phyloP scores from a whole-genome alignment of 2,113 vertebrate species.

The Phycodurus eques region DNA sequence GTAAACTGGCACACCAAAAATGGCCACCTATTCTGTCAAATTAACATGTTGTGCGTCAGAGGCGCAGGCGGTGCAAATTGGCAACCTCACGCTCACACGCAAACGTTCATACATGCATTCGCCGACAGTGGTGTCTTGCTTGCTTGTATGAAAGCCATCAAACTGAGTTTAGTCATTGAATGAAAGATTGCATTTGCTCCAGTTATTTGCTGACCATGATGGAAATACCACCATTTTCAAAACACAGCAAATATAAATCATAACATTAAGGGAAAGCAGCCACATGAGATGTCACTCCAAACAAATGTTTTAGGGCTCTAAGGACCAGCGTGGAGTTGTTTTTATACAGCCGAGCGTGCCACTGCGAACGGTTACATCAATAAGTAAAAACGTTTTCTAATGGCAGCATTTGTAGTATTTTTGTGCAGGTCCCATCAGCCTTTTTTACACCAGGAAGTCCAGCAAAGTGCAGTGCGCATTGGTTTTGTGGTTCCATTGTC shows the following conservation, averaged over 20 bases:
- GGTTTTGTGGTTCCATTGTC: background rate
- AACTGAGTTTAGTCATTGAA: background rate
- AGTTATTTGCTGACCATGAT: background rate
- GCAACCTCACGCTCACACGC: background rate
- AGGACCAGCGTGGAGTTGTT: background rate
- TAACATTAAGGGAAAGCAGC: background rate
- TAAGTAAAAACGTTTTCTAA: background rate
- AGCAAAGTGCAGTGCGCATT: background rate
- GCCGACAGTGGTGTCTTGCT: background rate
- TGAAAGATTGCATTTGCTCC: background rate
- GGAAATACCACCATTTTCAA: background rate
- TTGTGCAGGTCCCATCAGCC: background rate
- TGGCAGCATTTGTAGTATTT: background rate
- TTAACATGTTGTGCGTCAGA: background rate
- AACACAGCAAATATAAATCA: background rate
- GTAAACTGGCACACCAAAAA: background rate
- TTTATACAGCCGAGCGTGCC: background rate
- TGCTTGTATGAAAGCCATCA: background rate
- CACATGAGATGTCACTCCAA: background rate
- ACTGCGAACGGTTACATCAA: background rate
- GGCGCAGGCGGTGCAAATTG: background rate
- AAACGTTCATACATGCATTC: background rate
- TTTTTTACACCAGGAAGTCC: background rate
- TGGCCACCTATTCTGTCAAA: slow-evolving; percentile 2
- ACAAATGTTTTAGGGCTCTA: background rate